Conservation (phyloP, 2,113 vertebrate species). For the western clawed frog (Xenopus tropicalis) region UCB_Xtro_10.0 CM004450.2:89424001-89424500, state of each 20-base stretch:
- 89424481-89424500: slow-evolving; percentile 35
- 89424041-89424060: no score
- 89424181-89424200: slow-evolving; percentile 23
- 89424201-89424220: slow-evolving; percentile 42
- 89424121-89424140: slow-evolving; percentile 18
- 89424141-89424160: slow-evolving; percentile 19
- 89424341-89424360: slow-evolving; percentile 40
- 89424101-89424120: background rate
- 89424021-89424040: no score
- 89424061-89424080: no score
- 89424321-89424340: slow-evolving; percentile 29
- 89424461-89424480: slow-evolving; percentile 36
- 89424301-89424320: slow-evolving; percentile 16
- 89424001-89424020: no score
- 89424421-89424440: slow-evolving; percentile 22
- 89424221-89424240: slow-evolving; percentile 40
- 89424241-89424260: slow-evolving; percentile 37
- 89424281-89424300: slow-evolving; percentile 41
- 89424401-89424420: slow-evolving; percentile 4
- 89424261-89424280: slow-evolving; percentile 42
- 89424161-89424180: slow-evolving; percentile 28
- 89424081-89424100: no score
- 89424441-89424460: slow-evolving; percentile 29
- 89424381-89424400: slow-evolving; percentile 35
- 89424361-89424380: slow-evolving; percentile 32